These are phyloP conservation scores for human (Homo sapiens) DNA, from an alignment of 2,113 vertebrate species.

Conservation along the genomic window GRCh38 chr20:51057001-51057500, in stretches of 20 bases:
- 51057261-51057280: neutral
- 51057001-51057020: neutral
- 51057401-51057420: too few relatives aligned
- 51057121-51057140: neutral
- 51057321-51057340: neutral
- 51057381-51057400: neutral
- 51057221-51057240: neutral
- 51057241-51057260: neutral
- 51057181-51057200: neutral
- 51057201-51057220: neutral
- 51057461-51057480: too few relatives aligned
- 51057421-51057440: too few relatives aligned
- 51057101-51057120: neutral
- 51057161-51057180: neutral
- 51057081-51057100: neutral
- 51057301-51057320: neutral
- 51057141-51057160: neutral
- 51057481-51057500: too few relatives aligned
- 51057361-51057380: neutral
- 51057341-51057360: neutral
- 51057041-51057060: neutral
- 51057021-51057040: neutral
- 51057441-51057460: too few relatives aligned
- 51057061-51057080: accelerated
- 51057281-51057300: neutral